phyloP scores from a whole-genome alignment of 1,140 invertebrate species.

The Bombyx mori region DNA sequence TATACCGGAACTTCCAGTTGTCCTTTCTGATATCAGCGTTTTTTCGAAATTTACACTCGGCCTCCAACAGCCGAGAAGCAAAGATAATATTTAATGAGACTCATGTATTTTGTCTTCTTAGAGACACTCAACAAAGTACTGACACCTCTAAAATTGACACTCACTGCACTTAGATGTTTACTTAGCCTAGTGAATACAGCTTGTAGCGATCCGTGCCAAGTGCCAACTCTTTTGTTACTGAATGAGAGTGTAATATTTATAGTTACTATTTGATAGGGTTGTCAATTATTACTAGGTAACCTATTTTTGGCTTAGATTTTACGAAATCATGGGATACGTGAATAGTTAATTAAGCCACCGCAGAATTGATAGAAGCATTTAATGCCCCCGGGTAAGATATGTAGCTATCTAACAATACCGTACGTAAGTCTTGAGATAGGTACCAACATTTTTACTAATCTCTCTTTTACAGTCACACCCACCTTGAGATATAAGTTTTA shows the following conservation, averaged over 20 bases:
- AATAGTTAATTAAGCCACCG: too few relatives aligned
- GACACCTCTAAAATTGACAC: conserved; percentile 9
- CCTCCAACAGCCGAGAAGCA: too few relatives aligned
- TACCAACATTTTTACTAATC: conserved; percentile 5
- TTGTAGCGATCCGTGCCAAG: conserved; percentile 16
- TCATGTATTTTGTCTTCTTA: background rate
- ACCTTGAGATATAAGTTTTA: too few relatives aligned
- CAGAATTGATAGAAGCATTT: too few relatives aligned
- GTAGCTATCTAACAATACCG: background rate
- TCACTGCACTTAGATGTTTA: conserved; percentile 17
- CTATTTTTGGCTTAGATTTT: too few relatives aligned
- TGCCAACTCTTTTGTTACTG: conserved; percentile 18
- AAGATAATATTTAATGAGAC: too few relatives aligned
- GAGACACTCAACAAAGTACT: conserved; percentile 7
- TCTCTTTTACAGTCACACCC: too few relatives aligned
- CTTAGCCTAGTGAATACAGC: conserved; percentile 13
- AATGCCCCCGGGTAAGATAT: too few relatives aligned
- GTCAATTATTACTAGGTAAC: background rate
- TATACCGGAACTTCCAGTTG: too few relatives aligned
- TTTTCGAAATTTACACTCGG: too few relatives aligned
- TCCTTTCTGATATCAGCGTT: too few relatives aligned
- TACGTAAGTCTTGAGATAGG: conserved; percentile 2
- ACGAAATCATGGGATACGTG: too few relatives aligned
- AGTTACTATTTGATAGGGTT: conserved; percentile 11
- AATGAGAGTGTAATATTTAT: conserved; percentile 13